phyloP scores from a whole-genome alignment of 2,888 invertebrate species.

The Yponomeuta sedellus region DNA sequence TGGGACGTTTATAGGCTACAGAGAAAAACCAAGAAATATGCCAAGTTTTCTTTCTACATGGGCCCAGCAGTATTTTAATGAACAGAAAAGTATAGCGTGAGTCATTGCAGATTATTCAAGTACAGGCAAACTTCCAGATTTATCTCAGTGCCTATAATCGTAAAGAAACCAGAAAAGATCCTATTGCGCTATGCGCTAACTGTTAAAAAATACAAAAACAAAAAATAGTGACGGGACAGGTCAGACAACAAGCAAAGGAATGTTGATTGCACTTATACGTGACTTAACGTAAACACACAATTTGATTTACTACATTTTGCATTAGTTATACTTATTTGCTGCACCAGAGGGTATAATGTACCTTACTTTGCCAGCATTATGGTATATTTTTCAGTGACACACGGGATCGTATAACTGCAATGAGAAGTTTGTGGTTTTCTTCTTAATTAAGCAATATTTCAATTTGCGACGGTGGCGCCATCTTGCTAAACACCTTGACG shows the following conservation, averaged over 20 bases:
- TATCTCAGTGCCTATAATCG: too few species aligned
- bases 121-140: too few species aligned
- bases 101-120: too few species aligned
- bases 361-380: neutral
- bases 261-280: slow-evolving; percentile 56
- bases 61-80: too few species aligned
- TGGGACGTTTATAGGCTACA: too few species aligned
- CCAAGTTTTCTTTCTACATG: too few species aligned
- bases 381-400: neutral
- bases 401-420: neutral
- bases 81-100: too few species aligned
- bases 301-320: slow-evolving; percentile 52
- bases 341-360: neutral
- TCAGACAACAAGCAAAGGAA: slow-evolving; percentile 40
- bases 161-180: too few species aligned
- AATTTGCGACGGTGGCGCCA: slow-evolving; percentile 57
- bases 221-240: slow-evolving; percentile 26
- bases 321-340: slow-evolving; percentile 30
- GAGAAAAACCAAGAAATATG: too few species aligned
- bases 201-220: neutral
- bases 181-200: too few species aligned
- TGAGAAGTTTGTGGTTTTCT: slow-evolving; percentile 23
- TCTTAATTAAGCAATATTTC: slow-evolving; percentile 67
- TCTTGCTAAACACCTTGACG: slow-evolving; percentile 57
- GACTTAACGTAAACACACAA: slow-evolving; percentile 33